Conservation (phyloP, 1,140 invertebrate species). For the Drosophila lowei region DNA sequence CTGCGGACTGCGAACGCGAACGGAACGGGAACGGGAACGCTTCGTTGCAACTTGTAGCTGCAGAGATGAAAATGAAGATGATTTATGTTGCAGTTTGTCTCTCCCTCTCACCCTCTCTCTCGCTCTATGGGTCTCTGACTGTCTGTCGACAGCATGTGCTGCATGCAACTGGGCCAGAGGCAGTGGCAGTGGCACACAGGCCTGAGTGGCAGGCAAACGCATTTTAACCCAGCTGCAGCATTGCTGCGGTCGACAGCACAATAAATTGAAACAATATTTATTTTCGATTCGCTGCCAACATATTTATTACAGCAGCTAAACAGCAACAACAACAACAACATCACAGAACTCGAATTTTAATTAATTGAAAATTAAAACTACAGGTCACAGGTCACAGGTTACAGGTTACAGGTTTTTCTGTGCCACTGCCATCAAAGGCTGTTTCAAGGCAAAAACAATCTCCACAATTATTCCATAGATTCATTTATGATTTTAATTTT, state of each 20-base stretch:
- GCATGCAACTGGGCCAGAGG: conserved; percentile 2
- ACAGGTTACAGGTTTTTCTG: too few species aligned
- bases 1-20: conserved; percentile 39
- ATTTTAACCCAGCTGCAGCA: conserved; percentile 47
- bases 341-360: too few species aligned
- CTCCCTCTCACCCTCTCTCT: conserved; percentile 22
- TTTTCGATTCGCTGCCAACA: conserved; percentile 67
- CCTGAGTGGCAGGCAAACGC: not conserved
- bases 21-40: conserved; percentile 39
- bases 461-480: too few species aligned
- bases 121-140: conserved; percentile 3
- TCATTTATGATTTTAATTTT: too few species aligned
- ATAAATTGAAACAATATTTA: conserved; percentile 72
- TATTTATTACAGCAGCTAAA: conserved; percentile 58
- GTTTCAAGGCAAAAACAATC: too few species aligned
- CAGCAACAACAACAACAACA: too few species aligned
- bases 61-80: conserved; percentile 62
- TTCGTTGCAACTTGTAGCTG: conserved; percentile 69
- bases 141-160: conserved; percentile 59
- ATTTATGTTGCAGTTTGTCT: conserved; percentile 53
- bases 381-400: too few species aligned
- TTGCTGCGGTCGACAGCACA: conserved; percentile 23
- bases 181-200: too few species aligned
- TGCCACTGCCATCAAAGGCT: too few species aligned
- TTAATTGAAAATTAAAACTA: too few species aligned